Percentiles rank a stretch among this genome's conserved stretches.
Conservation (phyloP, 2,888 invertebrate species). For the Clunio marinus region DNA sequence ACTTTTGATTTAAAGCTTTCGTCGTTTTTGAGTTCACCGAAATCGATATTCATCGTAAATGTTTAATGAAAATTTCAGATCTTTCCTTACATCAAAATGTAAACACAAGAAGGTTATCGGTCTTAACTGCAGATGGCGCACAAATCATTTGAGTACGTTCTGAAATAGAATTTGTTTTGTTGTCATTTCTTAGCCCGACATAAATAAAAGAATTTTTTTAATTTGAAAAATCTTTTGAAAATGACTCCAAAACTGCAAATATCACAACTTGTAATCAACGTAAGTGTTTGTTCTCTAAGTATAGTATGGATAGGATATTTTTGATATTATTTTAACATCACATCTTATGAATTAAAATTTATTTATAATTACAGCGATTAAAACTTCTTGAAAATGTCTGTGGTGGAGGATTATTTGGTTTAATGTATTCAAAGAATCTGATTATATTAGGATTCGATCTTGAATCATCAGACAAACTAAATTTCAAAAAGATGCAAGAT, state of each 20-base stretch:
- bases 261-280: slow-evolving; percentile 66
- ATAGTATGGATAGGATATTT: not conserved
- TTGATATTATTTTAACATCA: not conserved
- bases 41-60: slow-evolving; percentile 17
- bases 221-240: slow-evolving; percentile 45
- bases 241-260: slow-evolving; percentile 74
- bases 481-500: slow-evolving; percentile 55
- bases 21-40: slow-evolving; percentile 28
- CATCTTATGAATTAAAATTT: slow-evolving; percentile 23
- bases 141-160: not conserved
- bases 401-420: slow-evolving; percentile 67
- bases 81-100: not conserved
- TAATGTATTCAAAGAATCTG: slow-evolving; percentile 67
- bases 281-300: too few relatives aligned
- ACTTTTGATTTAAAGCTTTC: slow-evolving; percentile 13
- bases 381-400: slow-evolving; percentile 59
- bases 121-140: too few relatives aligned
- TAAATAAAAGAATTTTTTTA: not conserved
- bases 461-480: slow-evolving; percentile 55
- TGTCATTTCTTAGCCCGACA: too few relatives aligned
- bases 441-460: slow-evolving; percentile 66
- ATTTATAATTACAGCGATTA: slow-evolving; percentile 58
- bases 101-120: not conserved
- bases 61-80: not conserved
- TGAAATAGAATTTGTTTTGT: not conserved